phyloP scores from a whole-genome alignment of 2,888 invertebrate species.

The Stenoptilia bipunctidactyla region DNA sequence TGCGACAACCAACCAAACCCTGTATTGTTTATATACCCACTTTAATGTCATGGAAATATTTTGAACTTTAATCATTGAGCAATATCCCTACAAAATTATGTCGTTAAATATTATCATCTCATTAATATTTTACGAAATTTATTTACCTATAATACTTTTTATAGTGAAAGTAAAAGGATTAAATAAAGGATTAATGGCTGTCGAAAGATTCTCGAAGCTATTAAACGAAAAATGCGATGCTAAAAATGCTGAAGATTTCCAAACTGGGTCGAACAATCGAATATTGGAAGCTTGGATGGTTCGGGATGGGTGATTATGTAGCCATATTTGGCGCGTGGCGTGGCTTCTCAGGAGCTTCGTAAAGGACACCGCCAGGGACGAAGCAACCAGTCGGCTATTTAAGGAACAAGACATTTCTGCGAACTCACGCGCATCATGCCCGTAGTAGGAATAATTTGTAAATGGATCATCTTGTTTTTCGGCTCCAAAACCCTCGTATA shows the following conservation, averaged over 20 bases:
- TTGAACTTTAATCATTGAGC: not conserved
- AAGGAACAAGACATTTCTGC: conserved; percentile 29
- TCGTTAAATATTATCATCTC: not conserved
- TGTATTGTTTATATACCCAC: conserved; percentile 40
- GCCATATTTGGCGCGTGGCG: conserved; percentile 52
- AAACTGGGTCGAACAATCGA: conserved; percentile 63
- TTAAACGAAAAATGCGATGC: conserved; percentile 19
- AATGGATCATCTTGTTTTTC: conserved; percentile 29
- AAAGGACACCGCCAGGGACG: conserved; percentile 66
- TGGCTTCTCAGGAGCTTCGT: conserved; percentile 24
- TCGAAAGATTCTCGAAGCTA: conserved; percentile 1
- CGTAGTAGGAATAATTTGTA: conserved; percentile 43
- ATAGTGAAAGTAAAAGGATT: not conserved
- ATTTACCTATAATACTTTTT: too few relatives aligned
- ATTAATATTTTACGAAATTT: too few relatives aligned
- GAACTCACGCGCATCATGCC: conserved; percentile 52
- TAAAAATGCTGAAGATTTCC: conserved; percentile 43
- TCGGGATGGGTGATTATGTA: conserved; percentile 47
- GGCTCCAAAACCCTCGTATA: too few relatives aligned
- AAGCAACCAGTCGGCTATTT: conserved; percentile 35
- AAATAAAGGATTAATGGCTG: not conserved
- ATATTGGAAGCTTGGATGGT: conserved; percentile 30
- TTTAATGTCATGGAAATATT: conserved; percentile 18
- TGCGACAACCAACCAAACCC: conserved; percentile 36
- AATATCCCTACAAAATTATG: not conserved